Evolutionary conservation across 2,888 invertebrate species (phyloP), one percentile per base, ranked within the genome.

Genomic region (Cheilosia pagana): DNA sequence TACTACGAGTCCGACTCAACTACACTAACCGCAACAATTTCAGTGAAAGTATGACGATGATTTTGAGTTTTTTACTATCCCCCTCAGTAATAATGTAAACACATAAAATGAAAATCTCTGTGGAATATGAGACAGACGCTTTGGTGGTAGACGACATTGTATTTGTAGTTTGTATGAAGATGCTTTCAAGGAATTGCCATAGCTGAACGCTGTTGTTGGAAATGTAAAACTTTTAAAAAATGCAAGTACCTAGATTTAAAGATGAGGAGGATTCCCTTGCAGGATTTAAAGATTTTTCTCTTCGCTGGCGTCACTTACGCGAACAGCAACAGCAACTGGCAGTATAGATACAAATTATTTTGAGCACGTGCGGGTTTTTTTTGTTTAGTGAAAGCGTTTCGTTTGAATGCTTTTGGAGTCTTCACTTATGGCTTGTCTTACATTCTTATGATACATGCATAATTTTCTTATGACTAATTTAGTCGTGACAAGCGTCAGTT

Each of bases 351-450:
- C 2, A 28, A 8, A 28, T 8, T 8, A 8, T 28, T 28, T 28
- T 28, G 8, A 48, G 31, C 60, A 60, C 71, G 39, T 60, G 31
- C 41, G 5, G 28, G 50, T 3, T 35, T 4, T 12, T 59, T 52
- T 60, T 28, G 28, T 8, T 7, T 31, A 63, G 77, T 71, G 71
- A 78, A 71, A 78, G 77, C 63, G 31, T 62, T 50, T 48, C 31
- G 57, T 39, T 63, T 41, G 53, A 23, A 35, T 63, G 14, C 14
- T n/a, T 50, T 4, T 48, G 39, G 39, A 25, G n/a, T 63, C 50
- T 57, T 48, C n/a, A 23, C 8, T 65, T 39, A 65, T 12, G 25
- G 23, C 63, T 65, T 78, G 63, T 31, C 71, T 78, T 78, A 72
- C 50, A 57, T 45, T 63, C 53, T 41, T 10, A 12, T 35, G 35